A percentile compares a stretch with the other conserved stretches of the same genome.
Conservation (phyloP, 2,797 vertebrate species). For the Leptatherina wallacei region DNA sequence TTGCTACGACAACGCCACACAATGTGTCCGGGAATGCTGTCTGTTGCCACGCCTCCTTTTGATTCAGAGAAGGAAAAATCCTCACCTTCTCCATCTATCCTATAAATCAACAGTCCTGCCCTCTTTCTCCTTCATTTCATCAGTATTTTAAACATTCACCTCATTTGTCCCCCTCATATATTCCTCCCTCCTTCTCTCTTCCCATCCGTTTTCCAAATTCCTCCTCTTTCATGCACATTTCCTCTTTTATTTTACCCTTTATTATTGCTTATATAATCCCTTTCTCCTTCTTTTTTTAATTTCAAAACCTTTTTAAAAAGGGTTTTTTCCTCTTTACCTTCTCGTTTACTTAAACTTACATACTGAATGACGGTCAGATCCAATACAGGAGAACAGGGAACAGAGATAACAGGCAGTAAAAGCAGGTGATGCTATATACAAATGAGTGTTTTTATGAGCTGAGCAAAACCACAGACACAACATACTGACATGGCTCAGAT, state of each 20-base stretch:
- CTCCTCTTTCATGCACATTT: background rate
- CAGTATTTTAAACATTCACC: conserved; percentile 10
- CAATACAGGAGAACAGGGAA: background rate
- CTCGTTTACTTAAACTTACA: background rate
- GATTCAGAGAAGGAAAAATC: conserved; percentile 57
- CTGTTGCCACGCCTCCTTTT: conserved; percentile 52
- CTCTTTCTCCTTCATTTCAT: background rate
- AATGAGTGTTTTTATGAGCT: background rate
- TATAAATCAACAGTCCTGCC: background rate
- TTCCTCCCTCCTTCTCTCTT: background rate
- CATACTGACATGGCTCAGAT: background rate
- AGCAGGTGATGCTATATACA: conserved; percentile 9
- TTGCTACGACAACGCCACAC: conserved; percentile 78
- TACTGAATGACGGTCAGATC: background rate
- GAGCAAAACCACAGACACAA: conserved; percentile 5
- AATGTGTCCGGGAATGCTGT: conserved; percentile 78
- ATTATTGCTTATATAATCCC: background rate
- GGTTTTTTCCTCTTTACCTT: too few species aligned
- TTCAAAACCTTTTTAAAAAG: background rate
- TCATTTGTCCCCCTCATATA: background rate
- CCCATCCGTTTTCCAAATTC: background rate
- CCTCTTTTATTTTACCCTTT: background rate
- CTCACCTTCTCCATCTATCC: conserved; percentile 37
- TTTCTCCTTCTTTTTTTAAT: background rate
- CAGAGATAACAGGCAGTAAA: conserved; percentile 20